These are phyloP conservation scores for Triplophysa dalaica DNA, from an alignment of 2,113 vertebrate species.

Conservation along the genomic window DNA sequence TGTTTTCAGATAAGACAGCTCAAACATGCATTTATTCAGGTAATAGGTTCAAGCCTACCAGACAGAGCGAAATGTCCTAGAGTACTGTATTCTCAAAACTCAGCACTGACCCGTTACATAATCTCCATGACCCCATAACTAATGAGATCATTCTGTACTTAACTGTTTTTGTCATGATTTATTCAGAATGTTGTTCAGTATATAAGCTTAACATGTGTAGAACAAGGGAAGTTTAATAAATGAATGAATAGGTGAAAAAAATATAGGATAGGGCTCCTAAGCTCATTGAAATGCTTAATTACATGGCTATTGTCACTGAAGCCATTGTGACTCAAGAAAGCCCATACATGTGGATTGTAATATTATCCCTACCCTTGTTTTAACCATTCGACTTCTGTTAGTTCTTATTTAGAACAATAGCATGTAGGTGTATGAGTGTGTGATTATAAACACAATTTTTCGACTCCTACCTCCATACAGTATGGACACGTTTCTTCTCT, in stretches of 20 bases:
- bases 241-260: constrained; percentile 13
- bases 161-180: constrained; percentile 29
- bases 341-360: not conserved
- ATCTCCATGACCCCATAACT: constrained; percentile 17
- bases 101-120: constrained; percentile 23
- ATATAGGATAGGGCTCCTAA: constrained; percentile 7
- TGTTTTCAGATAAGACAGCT: no score
- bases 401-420: not conserved
- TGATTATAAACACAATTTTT: not conserved
- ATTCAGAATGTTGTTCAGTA: not conserved
- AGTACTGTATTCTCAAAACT: constrained; percentile 1
- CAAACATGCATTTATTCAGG: no score
- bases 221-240: not conserved
- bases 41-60: no score
- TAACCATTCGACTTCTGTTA: not conserved
- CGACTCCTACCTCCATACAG: not conserved
- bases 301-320: not conserved
- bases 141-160: constrained; percentile 26
- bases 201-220: not conserved
- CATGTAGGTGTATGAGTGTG: no score
- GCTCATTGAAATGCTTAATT: not conserved
- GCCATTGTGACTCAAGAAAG: not conserved
- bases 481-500: constrained; percentile 14
- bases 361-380: not conserved
- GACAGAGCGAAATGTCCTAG: no score